Evolutionary conservation across 2,797 vertebrate species (phyloP).

Genomic region (Benthosema pterotum): DNA sequence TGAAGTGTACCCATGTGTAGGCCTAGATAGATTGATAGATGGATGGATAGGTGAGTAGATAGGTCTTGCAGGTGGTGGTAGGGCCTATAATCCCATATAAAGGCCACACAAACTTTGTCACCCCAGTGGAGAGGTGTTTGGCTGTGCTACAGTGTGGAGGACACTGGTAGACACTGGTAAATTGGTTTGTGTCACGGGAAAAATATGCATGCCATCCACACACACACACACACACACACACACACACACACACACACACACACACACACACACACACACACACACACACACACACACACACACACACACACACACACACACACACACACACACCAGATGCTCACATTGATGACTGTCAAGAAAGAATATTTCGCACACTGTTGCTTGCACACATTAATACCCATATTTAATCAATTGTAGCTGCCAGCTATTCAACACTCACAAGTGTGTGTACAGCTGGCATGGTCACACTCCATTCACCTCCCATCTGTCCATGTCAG

Average conservation of each 20-base stretch:
- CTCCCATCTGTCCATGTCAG: conserved; percentile 76
- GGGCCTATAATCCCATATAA: no score
- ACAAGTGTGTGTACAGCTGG: conserved; percentile 73
- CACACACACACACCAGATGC: not conserved
- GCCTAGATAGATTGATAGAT: no score
- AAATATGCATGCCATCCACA: not conserved
- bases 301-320: conserved; percentile 2
- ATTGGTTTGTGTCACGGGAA: no score
- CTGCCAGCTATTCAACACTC: conserved; percentile 73
- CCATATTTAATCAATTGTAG: conserved; percentile 76
- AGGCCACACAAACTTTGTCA: no score
- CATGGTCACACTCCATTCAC: conserved; percentile 74
- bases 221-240: not conserved
- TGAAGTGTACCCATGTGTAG: no score
- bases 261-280: not conserved
- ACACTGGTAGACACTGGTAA: no score
- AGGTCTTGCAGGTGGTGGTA: no score
- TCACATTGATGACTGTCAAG: no score
- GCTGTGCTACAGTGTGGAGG: no score
- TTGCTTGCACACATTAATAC: conserved; percentile 60
- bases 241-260: not conserved
- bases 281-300: conserved; percentile 4
- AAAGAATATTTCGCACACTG: conserved; percentile 8
- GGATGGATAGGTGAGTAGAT: no score
- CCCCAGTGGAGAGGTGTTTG: no score